Evolutionary conservation across 2,888 invertebrate species (phyloP), one percentile per base, ranked within the genome.

Genomic region (Leucoptera coffeella): DNA sequence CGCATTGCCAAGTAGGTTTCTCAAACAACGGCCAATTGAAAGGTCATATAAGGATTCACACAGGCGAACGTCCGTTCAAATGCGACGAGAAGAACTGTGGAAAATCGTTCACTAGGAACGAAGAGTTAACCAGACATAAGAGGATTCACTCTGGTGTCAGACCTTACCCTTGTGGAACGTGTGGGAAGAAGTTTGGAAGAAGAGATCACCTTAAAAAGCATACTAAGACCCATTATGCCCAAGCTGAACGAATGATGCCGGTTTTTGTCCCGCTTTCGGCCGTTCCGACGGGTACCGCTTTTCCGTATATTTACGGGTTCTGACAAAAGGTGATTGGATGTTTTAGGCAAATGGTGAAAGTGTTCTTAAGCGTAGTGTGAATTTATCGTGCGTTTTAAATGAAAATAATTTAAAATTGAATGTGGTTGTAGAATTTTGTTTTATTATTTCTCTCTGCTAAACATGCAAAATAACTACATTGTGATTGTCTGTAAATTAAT

Each of bases 141-240:
- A 72, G 91, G 36, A 92, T 92, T 24, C 92, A 92, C 51, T 86
- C 89, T 0, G 91, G 91, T 0, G 64, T 89, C 0, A 74, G 89
- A 24, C 89, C 94, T 1, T 94, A 84, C 50, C 80, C 87, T 0
- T 96, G 95, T 47, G 67, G 78, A 0, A 79, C 85, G 11, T 96
- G 95, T 45, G 88, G 89, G 3, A 96, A 96, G 61, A 78, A 86
- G 33, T 96, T 95, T 48, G 94, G 94, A 0, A 75, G 95, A 22
- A 84, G 93, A 40, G 95, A 96, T 50, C 95, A 96, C 50, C 71
- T 96, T 30, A 92, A 92, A 59, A 96, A 95, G 44, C 95, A 96
- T 48, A 82, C 85, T 30, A 80, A 88, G 43, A 94, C 92, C 0
- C 94, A 95, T 45, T 72, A 59, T 39, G 50, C 77, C 10, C 76